Evolutionary conservation across 23 tunicate genomes (phyloP).

Genomic region (Trididemnum clinides): DNA sequence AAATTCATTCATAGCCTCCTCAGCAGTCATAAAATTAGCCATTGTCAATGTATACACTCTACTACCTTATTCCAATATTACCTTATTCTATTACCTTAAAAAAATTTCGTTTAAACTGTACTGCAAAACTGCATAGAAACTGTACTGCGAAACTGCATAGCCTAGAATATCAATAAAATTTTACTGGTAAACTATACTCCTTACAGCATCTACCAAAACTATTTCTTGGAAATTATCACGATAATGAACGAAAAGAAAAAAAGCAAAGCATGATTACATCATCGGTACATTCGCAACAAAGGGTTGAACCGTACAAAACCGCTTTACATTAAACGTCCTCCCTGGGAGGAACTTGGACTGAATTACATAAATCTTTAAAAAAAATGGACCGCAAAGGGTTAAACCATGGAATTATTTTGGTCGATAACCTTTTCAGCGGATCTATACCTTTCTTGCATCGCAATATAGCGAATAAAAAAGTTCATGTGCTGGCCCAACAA

Average conservation of each 20-base stretch:
- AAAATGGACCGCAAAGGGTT: conserved; percentile 11
- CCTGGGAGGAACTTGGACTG: background rate
- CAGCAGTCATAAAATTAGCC: background rate
- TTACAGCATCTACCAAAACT: background rate
- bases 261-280: background rate
- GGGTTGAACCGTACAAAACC: conserved; percentile 1
- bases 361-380: conserved; percentile 3
- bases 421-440: no score
- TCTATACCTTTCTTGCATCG: no score
- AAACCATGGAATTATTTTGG: no score
- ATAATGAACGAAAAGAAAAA: background rate
- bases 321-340: background rate
- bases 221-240: background rate
- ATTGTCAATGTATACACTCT: background rate
- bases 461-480: no score
- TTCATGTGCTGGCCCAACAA: no score
- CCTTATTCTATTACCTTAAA: no score
- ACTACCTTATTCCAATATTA: background rate
- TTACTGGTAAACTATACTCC: background rate
- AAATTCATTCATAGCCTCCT: background rate
- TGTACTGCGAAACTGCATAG: background rate
- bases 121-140: background rate
- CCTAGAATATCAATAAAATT: background rate
- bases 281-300: background rate
- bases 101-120: background rate